Base-by-base conservation (phyloP, 2,113 vertebrate genomes). In the Scytalopus superciliaris region DNA sequence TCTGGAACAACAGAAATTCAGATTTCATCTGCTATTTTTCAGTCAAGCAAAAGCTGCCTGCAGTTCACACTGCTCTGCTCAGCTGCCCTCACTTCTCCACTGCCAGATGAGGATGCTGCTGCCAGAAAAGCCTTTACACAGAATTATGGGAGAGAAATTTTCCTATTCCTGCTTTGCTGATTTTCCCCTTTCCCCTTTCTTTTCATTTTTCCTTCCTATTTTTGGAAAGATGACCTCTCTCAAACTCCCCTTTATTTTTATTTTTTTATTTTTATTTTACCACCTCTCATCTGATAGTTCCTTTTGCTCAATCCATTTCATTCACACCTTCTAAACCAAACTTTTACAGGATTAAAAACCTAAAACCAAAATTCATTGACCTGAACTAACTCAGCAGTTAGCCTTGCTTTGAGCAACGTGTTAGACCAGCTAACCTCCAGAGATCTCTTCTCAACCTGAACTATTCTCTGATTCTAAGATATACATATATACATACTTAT, bases 211-310 rank as follows among this genome's bases (percentile, higher is more conserved):
- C 18, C 15, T 66, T 69, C 3, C 25, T 22, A 4, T 44, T 87
- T 90, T 77, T 72, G 4, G 39, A 76, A 19, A 68, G 15, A 47
- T 9, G 50, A 42, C 5, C 3, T 83, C 39, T 8, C 14, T 63
- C 35, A 23, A 21, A 28, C 3, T n/a, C 14, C 7, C 5, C 5
- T 4, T n/a, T n/a, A n/a, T n/a, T 9, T 14, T 14, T 9, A 3
- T 7, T 25, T 13, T 39, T 3, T 8, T 4, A 6, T 22, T 13
- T 39, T 3, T 7, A 52, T 64, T 84, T 87, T 39, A 30, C 19
- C 5, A 40, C 18, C 5, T 39, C 35, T 33, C 25, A 44, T 47
- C n/a, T 33, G 19, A 33, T 39, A 31, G 4, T 18, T 88, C 31
- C 35, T 42, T 81, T 67, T 33, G 7, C 30, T 87, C 66, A 59